A percentile compares a stretch with the other conserved stretches of the same genome.
These are phyloP conservation scores for Chrysomela aeneicollis DNA, from an alignment of 2,888 invertebrate species.

Conservation along the genomic window DNA sequence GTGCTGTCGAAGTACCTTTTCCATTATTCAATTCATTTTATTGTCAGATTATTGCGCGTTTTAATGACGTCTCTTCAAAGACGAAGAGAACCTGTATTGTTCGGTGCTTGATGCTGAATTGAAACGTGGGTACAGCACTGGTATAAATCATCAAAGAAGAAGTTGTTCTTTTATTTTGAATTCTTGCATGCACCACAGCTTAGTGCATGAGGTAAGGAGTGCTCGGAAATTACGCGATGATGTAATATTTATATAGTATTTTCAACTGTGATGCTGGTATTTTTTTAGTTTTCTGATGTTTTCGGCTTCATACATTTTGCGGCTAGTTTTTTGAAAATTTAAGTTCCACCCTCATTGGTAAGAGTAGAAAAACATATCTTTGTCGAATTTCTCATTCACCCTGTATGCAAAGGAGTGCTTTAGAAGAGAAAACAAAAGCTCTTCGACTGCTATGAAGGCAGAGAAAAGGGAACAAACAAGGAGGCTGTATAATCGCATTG, in stretches of 20 bases:
- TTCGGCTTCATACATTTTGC: too few relatives aligned
- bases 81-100: too few relatives aligned
- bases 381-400: too few relatives aligned
- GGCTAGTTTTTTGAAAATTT: too few relatives aligned
- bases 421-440: slow-evolving; percentile 22
- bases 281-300: too few relatives aligned
- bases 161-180: slow-evolving; percentile 9
- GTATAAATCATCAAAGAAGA: slow-evolving; percentile 11
- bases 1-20: too few relatives aligned
- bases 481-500: slow-evolving; percentile 26
- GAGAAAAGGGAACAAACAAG: slow-evolving; percentile 11
- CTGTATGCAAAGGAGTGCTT: slow-evolving; percentile 25
- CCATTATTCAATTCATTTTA: too few relatives aligned
- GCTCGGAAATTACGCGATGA: slow-evolving; percentile 11
- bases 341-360: too few relatives aligned
- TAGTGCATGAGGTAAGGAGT: not conserved
- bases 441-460: slow-evolving; percentile 23
- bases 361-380: too few relatives aligned
- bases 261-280: too few relatives aligned
- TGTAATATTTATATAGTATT: slow-evolving; percentile 19
- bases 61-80: too few relatives aligned
- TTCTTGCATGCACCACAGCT: not conserved
- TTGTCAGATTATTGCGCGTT: too few relatives aligned
- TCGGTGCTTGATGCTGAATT: not conserved
- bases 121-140: slow-evolving; percentile 15